These are phyloP conservation scores for Stenotaenia linearis DNA, from an alignment of 2,888 invertebrate genomes.

Conservation along the genomic window DNA sequence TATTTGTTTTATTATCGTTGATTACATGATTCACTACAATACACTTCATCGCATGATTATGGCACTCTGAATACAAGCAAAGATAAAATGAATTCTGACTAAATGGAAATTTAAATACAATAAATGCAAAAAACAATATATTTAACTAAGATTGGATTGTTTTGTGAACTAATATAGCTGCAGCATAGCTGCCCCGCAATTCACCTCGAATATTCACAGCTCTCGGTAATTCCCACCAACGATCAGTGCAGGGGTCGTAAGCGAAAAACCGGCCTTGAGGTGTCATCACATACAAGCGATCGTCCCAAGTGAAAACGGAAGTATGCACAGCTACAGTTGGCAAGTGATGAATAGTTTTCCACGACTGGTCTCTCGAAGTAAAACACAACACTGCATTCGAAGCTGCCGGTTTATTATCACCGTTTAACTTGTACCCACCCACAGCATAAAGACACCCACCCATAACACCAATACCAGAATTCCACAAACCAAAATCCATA, in stretches of 20 bases:
- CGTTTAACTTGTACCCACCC: slow-evolving; percentile 28
- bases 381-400: slow-evolving; percentile 17
- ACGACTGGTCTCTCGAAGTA: slow-evolving; percentile 19
- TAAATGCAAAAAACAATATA: not conserved
- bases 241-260: slow-evolving; percentile 24
- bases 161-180: slow-evolving; percentile 21
- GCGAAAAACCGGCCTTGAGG: slow-evolving; percentile 29
- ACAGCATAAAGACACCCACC: slow-evolving; percentile 29
- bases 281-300: slow-evolving; percentile 30
- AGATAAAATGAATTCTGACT: not conserved
- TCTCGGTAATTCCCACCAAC: slow-evolving; percentile 27
- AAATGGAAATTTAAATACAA: not conserved
- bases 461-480: slow-evolving; percentile 30
- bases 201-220: slow-evolving; percentile 28
- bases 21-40: too few relatives aligned
- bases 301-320: slow-evolving; percentile 30
- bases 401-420: not conserved
- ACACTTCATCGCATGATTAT: not conserved
- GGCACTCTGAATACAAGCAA: not conserved
- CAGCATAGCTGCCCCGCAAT: slow-evolving; percentile 24
- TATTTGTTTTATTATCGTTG: not conserved
- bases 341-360: slow-evolving; percentile 29
- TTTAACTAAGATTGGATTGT: not conserved
- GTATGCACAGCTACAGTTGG: slow-evolving; percentile 27
- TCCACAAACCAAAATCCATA: slow-evolving; percentile 31